Evolutionary conservation across 1,140 invertebrate genomes (phyloP), one percentile per base, ranked within the genome.

Genomic region (Caerostris extrusa): DNA sequence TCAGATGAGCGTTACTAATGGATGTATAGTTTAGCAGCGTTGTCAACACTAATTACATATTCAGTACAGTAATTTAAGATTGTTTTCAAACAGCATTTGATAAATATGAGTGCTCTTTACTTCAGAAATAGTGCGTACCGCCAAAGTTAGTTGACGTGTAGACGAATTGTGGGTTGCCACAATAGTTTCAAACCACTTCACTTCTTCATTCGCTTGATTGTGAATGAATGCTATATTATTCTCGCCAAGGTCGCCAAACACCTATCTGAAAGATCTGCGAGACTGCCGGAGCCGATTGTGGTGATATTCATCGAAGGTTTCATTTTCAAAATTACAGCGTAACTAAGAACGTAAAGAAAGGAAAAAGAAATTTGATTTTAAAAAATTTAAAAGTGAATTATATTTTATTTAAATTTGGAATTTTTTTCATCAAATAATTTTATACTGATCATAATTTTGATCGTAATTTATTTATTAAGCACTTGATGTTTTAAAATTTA

Each of bases 81-180:
- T 88, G 86, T 88, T 55, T 61, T 10, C 58, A 64, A 88, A 53
- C 61, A 57, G 19, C 86, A 88, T 61, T 57, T 55, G 5, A 67
- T n/a, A 88, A 88, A 88, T 88, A 88, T 53, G 19, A 82, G 34
- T 34, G 90, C 53, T 91, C 90, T 71, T 91, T 91, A 34, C 58
- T 90, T 90, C 71, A 55, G 56, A 91, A 56, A 81, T 56, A 82
- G 69, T 69, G 67, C 57, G 90, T 87, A 82, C 92, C 92, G 92
- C 92, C 86, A 93, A 93, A 93, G 71, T 88, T 93, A 82, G 92
- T 93, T 93, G 92, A 93, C 92, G 92, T 93, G 92, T 93, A 93
- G 92, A 93, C 92, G 92, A 88, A 67, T 81, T 53, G 82, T 55
- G 92, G 92, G 92, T 89, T 93, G 50, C 92, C 86, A 57, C 53